Evolutionary conservation across 2,797 vertebrate genomes (phyloP), one percentile per base, ranked within the genome.

Genomic region (Sebastes ruberrimus): DNA sequence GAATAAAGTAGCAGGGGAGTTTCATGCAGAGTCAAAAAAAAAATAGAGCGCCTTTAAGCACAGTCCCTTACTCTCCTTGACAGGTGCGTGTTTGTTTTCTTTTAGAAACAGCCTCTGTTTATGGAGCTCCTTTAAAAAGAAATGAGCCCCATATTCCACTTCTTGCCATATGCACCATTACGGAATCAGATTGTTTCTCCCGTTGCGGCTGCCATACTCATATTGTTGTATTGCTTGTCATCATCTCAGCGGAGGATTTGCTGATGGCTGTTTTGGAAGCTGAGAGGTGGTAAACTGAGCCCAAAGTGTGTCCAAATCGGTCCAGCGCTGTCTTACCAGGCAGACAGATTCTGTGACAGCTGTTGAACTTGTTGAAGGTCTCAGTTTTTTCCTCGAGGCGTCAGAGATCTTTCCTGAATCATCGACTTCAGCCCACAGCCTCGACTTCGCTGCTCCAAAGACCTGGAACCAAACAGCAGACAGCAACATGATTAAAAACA

Each of bases 31-130:
- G 78, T 84, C 56, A 76, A 62, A 87, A 88, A 76, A 27, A 77
- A 71, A 35, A 35, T 27, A 77, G 35, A 81, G 84, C 71, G 63
- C 61, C 86, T 93, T 84, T 62, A 59, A 90, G 83, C 76, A 30
- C 68, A 65, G 60, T 62, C 67, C 33, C 73, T 82, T 71, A 69
- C 78, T 85, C 82, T 86, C 77, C 74, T 76, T 90, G 87, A 86
- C 86, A 90, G 78, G 90, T 89, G 73, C 64, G 6, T 87, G 71
- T 88, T 88, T 92, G 78, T 84, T 88, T 88, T 86, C 30, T 80
- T 81, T 71, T 9, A 67, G 56, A 62, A 53, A 60, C 23, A 67
- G 53, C 11, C 62, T 83, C 60, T 78, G 78, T 81, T 80, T 84
- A 78, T 73, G 25, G 32, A 73, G 49, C 28, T 73, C 53, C 33